Evolutionary conservation across 2,888 invertebrate species (phyloP).

Genomic region (Athalia cordata): DNA sequence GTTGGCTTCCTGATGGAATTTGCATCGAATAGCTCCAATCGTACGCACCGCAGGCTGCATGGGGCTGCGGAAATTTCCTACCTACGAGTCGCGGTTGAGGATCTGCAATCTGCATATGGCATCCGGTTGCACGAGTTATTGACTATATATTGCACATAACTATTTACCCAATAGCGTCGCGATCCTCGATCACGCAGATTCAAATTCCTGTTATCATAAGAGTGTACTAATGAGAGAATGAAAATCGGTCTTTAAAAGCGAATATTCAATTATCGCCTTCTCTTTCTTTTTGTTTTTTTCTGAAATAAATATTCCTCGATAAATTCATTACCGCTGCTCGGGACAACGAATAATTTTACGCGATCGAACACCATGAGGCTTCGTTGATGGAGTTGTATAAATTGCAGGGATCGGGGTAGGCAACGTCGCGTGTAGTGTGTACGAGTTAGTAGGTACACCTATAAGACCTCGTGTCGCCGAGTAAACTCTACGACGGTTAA

Average conservation of each 20-base stretch:
- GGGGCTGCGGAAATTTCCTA: constrained; percentile 14
- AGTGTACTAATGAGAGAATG: no score
- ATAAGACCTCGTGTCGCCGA: background rate
- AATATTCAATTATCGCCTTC: no score
- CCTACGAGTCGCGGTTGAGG: background rate
- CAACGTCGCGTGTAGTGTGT: no score
- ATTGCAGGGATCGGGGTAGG: no score
- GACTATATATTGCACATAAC: background rate
- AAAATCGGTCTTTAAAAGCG: no score
- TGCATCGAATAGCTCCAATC: background rate
- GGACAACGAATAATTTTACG: no score
- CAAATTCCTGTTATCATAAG: constrained; percentile 2
- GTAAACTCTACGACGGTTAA: constrained; percentile 60
- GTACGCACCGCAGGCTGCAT: constrained; percentile 5
- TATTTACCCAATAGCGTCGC: background rate
- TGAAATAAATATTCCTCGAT: no score
- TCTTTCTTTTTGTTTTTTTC: no score
- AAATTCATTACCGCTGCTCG: no score
- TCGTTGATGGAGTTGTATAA: no score
- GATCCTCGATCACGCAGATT: background rate
- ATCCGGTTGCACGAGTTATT: constrained; percentile 26
- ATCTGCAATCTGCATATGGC: background rate
- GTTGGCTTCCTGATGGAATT: background rate
- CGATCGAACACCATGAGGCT: no score
- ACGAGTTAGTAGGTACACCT: no score